Percentiles rank a stretch among this genome's conserved stretches.
phyloP scores from a whole-genome alignment of 2,113 vertebrate species.

The Benitochromis conjunctus region DNA sequence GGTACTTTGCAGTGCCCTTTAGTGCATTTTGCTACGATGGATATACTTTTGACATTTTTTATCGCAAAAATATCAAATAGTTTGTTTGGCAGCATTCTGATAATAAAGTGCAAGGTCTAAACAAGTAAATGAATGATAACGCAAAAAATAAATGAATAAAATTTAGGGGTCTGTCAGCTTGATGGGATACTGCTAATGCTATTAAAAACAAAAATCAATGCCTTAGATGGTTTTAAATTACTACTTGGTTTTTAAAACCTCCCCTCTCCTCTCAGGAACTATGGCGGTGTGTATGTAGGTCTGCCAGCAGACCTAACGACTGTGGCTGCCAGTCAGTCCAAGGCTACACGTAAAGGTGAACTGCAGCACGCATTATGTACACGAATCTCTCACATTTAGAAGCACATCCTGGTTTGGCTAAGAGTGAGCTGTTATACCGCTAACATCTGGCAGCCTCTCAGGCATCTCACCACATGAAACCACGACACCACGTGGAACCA shows the following conservation, averaged over 20 bases:
- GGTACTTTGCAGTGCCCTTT: conserved; percentile 57
- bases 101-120: neutral
- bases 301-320: conserved; percentile 79
- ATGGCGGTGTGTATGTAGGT: conserved; percentile 92
- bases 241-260: neutral
- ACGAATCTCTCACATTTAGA: neutral
- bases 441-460: neutral
- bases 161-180: neutral
- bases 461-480: neutral
- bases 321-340: conserved; percentile 81
- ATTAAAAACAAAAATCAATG: neutral
- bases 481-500: neutral
- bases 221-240: neutral
- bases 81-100: neutral
- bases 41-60: neutral
- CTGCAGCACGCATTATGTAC: neutral
- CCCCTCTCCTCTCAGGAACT: conserved; percentile 77
- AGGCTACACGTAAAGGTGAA: conserved; percentile 83
- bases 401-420: neutral
- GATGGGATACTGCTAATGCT: neutral
- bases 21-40: neutral
- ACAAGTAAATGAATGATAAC: neutral
- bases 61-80: neutral
- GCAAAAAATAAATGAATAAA: neutral
- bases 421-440: neutral